Percentiles rank a stretch among this genome's conserved stretches.
Conservation (phyloP, 1,140 invertebrate genomes). For the Papilio aristodemus region DNA sequence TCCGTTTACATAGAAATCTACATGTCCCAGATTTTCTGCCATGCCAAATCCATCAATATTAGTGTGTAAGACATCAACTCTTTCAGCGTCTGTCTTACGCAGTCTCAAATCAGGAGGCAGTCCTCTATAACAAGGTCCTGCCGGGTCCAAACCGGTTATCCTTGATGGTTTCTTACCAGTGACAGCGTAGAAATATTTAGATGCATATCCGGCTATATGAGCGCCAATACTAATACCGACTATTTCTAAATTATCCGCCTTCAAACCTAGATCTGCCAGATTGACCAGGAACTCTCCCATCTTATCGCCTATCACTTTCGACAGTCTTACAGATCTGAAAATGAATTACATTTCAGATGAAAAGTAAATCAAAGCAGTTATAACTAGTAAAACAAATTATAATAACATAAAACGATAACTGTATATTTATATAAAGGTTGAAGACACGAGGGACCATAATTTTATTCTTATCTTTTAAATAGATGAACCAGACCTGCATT, state of each 20-base stretch:
- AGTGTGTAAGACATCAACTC: slow-evolving; percentile 85
- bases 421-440: background rate
- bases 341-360: slow-evolving; percentile 19
- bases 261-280: slow-evolving; percentile 55
- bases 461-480: background rate
- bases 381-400: background rate
- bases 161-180: slow-evolving; percentile 75
- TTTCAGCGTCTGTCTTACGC: slow-evolving; percentile 80
- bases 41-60: slow-evolving; percentile 87
- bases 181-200: slow-evolving; percentile 55
- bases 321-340: slow-evolving; percentile 67
- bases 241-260: slow-evolving; percentile 57
- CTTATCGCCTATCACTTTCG: slow-evolving; percentile 56
- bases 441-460: background rate
- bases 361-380: background rate
- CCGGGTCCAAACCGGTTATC: slow-evolving; percentile 85
- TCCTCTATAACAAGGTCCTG: slow-evolving; percentile 82
- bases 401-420: background rate
- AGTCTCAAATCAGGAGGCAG: slow-evolving; percentile 78
- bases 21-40: slow-evolving; percentile 83
- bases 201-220: slow-evolving; percentile 53
- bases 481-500: background rate
- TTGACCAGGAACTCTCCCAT: slow-evolving; percentile 63
- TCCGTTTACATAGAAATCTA: slow-evolving; percentile 89
- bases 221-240: slow-evolving; percentile 65